These are phyloP conservation scores for Odontamblyopus rebecca DNA, from an alignment of 2,797 vertebrate genomes.

Conservation along the genomic window DNA sequence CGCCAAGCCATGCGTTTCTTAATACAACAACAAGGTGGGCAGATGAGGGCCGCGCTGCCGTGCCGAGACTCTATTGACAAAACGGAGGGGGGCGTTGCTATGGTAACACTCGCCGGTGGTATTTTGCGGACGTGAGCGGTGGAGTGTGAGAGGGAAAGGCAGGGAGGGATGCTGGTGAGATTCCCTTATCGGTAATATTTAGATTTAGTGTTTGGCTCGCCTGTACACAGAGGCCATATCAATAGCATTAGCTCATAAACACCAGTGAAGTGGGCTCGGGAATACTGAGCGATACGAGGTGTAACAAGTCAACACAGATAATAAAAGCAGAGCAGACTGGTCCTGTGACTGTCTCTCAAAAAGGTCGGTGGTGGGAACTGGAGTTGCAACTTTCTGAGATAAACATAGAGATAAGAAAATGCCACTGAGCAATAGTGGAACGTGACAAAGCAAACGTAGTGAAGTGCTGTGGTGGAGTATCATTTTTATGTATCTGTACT, in stretches of 20 bases:
- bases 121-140: conserved; percentile 46
- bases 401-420: background rate
- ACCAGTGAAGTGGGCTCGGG: background rate
- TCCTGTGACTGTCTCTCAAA: background rate
- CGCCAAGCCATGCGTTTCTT: conserved; percentile 28
- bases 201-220: conserved; percentile 27
- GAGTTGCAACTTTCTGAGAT: background rate
- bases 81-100: conserved; percentile 35
- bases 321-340: background rate
- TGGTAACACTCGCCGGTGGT: conserved; percentile 41
- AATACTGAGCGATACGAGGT: background rate
- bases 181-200: conserved; percentile 54
- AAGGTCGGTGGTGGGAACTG: background rate
- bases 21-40: conserved; percentile 28
- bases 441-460: no score
- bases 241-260: conserved; percentile 34
- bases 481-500: no score
- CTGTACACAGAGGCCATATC: conserved; percentile 29
- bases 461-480: no score
- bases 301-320: conserved; percentile 1
- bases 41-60: conserved; percentile 6
- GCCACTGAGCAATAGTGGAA: no score
- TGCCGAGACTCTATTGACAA: conserved; percentile 26
- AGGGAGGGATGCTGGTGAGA: conserved; percentile 39
- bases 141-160: conserved; percentile 35